Evolutionary conservation across 2,888 invertebrate genomes (phyloP).

Genomic region (Spodoptera picta): DNA sequence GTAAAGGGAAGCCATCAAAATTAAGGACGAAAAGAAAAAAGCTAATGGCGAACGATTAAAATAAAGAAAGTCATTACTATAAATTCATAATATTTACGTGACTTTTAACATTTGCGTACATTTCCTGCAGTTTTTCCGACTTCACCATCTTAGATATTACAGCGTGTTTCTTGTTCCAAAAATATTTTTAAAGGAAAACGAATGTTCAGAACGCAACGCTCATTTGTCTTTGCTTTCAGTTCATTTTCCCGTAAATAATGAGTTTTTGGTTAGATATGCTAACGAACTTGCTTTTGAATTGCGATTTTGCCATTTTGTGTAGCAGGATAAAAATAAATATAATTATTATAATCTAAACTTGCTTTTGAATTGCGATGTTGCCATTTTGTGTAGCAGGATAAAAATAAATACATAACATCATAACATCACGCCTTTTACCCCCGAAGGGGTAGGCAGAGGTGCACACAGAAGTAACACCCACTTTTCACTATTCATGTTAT

Average conservation of each 20-base stretch:
- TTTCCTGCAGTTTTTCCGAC: constrained; percentile 3
- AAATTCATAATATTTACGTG: constrained; percentile 37
- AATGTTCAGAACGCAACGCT: constrained; percentile 20
- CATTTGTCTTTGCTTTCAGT: constrained; percentile 14
- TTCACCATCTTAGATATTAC: constrained; percentile 5
- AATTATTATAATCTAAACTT: no score
- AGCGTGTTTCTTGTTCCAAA: not conserved
- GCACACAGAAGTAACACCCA: no score
- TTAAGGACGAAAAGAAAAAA: constrained; percentile 27
- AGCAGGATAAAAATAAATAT: no score
- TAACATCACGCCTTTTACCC: no score
- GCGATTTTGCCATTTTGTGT: no score
- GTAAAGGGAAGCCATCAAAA: constrained; percentile 38
- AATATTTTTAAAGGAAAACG: constrained; percentile 2
- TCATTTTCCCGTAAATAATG: constrained; percentile 1
- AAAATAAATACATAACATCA: no score
- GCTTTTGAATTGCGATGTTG: no score
- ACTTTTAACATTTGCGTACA: constrained; percentile 10
- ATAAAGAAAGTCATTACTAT: constrained; percentile 17
- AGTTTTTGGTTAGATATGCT: constrained; percentile 2
- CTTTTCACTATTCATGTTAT: no score
- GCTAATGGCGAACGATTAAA: constrained; percentile 24
- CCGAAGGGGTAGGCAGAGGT: no score
- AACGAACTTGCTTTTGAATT: no score
- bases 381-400: no score